Evolutionary conservation across 2,888 invertebrate species (phyloP), one percentile per base, ranked within the genome.

Genomic region (Amiota minor): DNA sequence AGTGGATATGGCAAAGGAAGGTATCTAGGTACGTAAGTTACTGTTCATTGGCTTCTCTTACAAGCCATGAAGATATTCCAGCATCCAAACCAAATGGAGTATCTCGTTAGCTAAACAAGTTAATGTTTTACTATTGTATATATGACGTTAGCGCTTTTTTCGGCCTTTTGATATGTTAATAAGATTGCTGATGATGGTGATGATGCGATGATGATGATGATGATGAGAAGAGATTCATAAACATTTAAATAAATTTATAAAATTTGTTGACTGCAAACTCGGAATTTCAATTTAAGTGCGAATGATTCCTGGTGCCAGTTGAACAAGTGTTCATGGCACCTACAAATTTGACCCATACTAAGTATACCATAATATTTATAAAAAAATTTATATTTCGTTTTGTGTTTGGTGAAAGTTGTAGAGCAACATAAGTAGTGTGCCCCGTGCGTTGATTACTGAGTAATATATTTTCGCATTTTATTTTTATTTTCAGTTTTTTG

Each of bases 81-180:
- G 79, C 86, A 80, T 85, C 86, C 84, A 78, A 80, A 79, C 77
- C 80, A 85, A 86, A 86, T 85, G 84, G 85, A 85, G 80, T 82
- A 79, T 77, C 83, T 83, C 83, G 83, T 83, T 83, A 83, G 85
- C 75, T 77, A 83, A 83, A 83, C 83, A 83, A 83, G 83, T 85
- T 85, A 83, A 83, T 83, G 85, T 81, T 35, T 79, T 20, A 59
- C 59, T 16, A 20, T 56, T 9, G n/a, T 50, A 50, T n/a, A 53
- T 83, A 74, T 76, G 74, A 70, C n/a, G 50, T 65, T 65, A 55
- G 71, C 62, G 62, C 55, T 64, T 64, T 71, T 71, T 62, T 62
- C 35, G 23, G 50, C 64, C 55, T 62, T 71, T 81, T 83, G 84
- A 83, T 83, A 83, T 83, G 83, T 83, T 83, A 83, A 83, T 83